Evolutionary conservation across 2,113 vertebrate species (phyloP).

Genomic region (Alces alces): DNA sequence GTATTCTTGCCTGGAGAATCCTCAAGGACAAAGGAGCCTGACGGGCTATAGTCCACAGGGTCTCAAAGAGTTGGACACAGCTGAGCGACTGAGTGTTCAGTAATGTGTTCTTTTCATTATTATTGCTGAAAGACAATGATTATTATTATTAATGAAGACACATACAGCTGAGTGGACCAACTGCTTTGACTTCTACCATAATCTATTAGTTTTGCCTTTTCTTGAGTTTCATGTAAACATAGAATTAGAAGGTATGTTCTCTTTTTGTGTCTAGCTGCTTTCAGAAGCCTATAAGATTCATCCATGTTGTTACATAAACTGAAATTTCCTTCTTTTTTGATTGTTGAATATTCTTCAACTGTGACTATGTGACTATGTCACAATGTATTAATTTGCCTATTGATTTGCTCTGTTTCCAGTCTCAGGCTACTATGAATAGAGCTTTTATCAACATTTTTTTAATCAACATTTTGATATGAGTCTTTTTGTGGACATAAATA

Average conservation of each 20-base stretch:
- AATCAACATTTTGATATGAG: neutral
- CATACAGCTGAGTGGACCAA: neutral
- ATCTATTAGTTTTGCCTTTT: neutral
- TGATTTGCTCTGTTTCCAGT: neutral
- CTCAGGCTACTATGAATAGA: neutral
- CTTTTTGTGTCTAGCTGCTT: neutral
- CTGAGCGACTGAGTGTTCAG: neutral
- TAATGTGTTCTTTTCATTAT: neutral
- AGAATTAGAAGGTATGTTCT: neutral
- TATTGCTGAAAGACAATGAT: neutral
- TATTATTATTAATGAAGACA: neutral
- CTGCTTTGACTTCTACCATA: neutral
- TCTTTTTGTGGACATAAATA: neutral
- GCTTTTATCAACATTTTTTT: neutral
- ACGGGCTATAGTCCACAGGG: neutral
- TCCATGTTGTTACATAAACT: neutral
- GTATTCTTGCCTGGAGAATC: neutral
- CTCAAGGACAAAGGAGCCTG: neutral
- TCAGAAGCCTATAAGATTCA: neutral
- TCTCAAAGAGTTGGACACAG: neutral
- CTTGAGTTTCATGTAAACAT: neutral
- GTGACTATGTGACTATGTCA: neutral
- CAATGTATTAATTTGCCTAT: neutral
- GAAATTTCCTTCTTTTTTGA: neutral
- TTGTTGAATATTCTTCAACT: neutral